Base-by-base conservation (phyloP, 2,888 invertebrate species). In the Torymus tubicola region DNA sequence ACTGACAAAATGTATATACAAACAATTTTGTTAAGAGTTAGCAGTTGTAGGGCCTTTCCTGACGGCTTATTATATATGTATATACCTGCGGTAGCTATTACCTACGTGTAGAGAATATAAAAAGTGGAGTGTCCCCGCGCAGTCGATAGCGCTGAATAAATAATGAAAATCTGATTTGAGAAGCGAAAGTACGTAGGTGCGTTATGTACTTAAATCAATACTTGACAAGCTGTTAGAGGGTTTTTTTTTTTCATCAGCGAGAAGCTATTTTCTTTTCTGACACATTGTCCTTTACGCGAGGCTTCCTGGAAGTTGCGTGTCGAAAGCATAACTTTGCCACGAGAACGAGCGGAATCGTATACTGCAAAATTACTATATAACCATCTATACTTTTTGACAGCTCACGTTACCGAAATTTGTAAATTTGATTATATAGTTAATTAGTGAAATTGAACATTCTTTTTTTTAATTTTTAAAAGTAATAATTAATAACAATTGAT, bases 101-200 rank as follows among this genome's bases (percentile, higher is more conserved):
- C 24, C 42, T 42, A 42, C 64, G 64, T 42, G 42, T 64, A 42
- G 42, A 42, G 42, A 64, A 64, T 31, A 64, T 31, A 64, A 70
- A 70, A 70, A 55, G 42, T 53, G 60, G 64, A 58, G 13, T 50
- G 52, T 65, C 14, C 14, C 24, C 18, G 24, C 67, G 24, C 60
- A 75, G 74, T 80, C 80, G 71, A 80, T 80, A 80, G 50, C 52
- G 31, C 18, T 80, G 80, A 80, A 80, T 80, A 70, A 80, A 67
- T 80, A 55, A 80, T 80, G 80, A 69, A 75, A 75, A 80, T 80
- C 75, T 79, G 79, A 79, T 73, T 42, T 78, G 61, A 69, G 64
- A 31, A 74, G 68, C 63, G 24, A 69, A 72, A 14, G 70, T 70
- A 57, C 65, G 63, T 58, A 60, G 60, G 64, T 55, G 58, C n/a